Evolutionary conservation across 30 jellyfish, hydroid and myxozoan genomes (phyloP), one percentile per base, ranked within the genome.

Genomic region (Hydra vulgaris): DNA sequence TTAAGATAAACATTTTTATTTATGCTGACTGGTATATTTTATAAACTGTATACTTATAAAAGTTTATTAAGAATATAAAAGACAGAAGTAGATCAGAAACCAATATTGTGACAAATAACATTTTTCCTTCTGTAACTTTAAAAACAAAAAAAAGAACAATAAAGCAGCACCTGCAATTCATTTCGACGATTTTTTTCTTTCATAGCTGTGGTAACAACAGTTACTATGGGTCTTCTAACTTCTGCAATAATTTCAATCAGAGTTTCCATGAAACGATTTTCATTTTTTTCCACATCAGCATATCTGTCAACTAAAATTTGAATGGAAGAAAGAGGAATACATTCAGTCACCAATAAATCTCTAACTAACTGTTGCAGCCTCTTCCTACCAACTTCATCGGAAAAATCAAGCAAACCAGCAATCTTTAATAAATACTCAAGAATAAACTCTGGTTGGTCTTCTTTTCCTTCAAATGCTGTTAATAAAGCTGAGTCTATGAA

Each of bases 341-440:
- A 74, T 70, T 87, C 96, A 17, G 94, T 69, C 20, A 87, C 83
- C 73, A 92, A 74, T 54, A 83, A 74, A 27, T 79, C 83, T 17
- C 86, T 88, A 15, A 83, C 83, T 71, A 92, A 80, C 17, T 73
- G 72, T 69, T 87, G 92, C 85, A 87, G 61, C 20, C 84, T 76
- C 69, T 74, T 81, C 70, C 98, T 92, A 69, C 98, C 98, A 54
- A 92, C 93, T 80, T 92, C 98, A 72, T 92, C 98, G 17, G 98
- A 77, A 15, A 77, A 73, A 79, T 92, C 98, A 19, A 92, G 81
- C 25, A 87, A 81, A 7, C 88, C 94, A 54, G 95, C 96, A 8
- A 92, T 79, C 0, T 82, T 84, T 16, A 92, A 81, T 53, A 92
- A 77, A 68, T 92, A 90, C 52, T 76, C 89, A 85, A 87, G 72